These are phyloP conservation scores for Portunus trituberculatus DNA, from an alignment of 1,140 invertebrate genomes.

Conservation along the genomic window DNA sequence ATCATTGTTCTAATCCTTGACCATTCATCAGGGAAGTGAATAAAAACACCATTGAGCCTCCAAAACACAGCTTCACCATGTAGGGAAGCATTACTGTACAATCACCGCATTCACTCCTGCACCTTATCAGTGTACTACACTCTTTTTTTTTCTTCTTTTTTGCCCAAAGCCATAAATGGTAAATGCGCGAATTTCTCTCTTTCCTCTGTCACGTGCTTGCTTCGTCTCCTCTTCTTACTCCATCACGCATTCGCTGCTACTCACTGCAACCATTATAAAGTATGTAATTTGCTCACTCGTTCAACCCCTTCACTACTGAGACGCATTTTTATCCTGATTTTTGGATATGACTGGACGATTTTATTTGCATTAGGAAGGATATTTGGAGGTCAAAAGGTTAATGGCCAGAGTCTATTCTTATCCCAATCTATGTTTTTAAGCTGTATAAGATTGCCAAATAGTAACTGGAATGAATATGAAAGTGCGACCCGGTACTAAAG, in stretches of 20 bases:
- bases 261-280: neutral
- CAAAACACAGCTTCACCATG: neutral
- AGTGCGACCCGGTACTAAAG: too few relatives aligned
- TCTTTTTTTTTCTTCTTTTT: neutral
- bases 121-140: neutral
- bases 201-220: too few relatives aligned
- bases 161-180: too few relatives aligned
- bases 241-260: neutral
- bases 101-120: neutral
- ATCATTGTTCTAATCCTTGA: neutral
- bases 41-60: neutral
- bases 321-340: too few relatives aligned
- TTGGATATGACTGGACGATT: too few relatives aligned
- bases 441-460: too few relatives aligned
- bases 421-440: neutral
- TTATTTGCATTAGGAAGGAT: too few relatives aligned
- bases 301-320: too few relatives aligned
- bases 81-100: neutral
- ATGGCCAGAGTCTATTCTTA: neutral
- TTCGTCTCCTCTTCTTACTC: neutral
- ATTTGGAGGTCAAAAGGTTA: neutral
- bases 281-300: neutral
- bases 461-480: too few relatives aligned
- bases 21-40: neutral
- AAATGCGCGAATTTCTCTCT: too few relatives aligned